A percentile compares a stretch with the other conserved stretches of the same genome.
Evolutionary conservation across 2,797 vertebrate genomes (phyloP).

Genomic region (Pangasius mekongensis): DNA sequence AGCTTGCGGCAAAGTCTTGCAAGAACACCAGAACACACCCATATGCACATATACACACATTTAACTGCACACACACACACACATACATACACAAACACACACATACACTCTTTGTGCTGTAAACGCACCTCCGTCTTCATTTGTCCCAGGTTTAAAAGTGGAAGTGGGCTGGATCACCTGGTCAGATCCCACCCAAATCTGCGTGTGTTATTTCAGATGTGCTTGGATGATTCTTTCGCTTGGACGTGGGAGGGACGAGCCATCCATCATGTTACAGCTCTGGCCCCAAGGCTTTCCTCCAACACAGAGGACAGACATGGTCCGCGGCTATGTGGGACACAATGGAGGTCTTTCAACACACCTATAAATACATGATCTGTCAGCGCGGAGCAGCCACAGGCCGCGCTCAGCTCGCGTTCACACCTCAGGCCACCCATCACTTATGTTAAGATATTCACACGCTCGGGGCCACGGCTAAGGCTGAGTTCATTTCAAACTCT

Average conservation of each 20-base stretch:
- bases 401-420: conserved; percentile 73
- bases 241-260: conserved; percentile 76
- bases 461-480: conserved; percentile 74
- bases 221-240: conserved; percentile 78
- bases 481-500: conserved; percentile 81
- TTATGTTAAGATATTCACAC: conserved; percentile 82
- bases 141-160: conserved; percentile 8
- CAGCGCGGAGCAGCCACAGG: conserved; percentile 76
- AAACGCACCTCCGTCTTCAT: neutral
- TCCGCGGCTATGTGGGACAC: conserved; percentile 81
- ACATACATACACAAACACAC: neutral
- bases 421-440: conserved; percentile 79
- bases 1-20: conserved; percentile 38
- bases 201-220: conserved; percentile 56
- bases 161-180: conserved; percentile 44
- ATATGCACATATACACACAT: conserved; percentile 34
- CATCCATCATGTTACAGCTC: conserved; percentile 76
- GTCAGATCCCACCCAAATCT: conserved; percentile 29
- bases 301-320: conserved; percentile 84
- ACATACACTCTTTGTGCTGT: neutral
- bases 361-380: conserved; percentile 85
- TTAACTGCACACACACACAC: neutral
- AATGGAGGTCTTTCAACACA: conserved; percentile 85
- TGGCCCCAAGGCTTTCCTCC: conserved; percentile 79
- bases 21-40: conserved; percentile 41